Evolutionary conservation across 2,113 vertebrate genomes (phyloP), one percentile per base, ranked within the genome.

Genomic region (Tringa solitaria): DNA sequence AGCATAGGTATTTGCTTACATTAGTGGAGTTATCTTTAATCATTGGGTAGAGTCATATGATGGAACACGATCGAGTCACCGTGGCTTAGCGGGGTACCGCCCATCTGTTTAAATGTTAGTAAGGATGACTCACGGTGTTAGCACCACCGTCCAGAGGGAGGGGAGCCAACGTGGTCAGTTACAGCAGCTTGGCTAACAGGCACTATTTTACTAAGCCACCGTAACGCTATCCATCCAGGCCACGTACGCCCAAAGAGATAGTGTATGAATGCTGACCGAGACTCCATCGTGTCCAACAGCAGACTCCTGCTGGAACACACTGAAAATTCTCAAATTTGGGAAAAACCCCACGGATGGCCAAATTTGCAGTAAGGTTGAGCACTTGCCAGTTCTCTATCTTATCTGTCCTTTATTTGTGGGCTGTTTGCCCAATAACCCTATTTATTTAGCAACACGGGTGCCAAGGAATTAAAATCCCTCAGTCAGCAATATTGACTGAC

Each of bases 21-120:
- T 89, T 84, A 41, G 56, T 41, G 48, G 83, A 82, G n/a, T 89
- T 96, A 67, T 84, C 92, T 93, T 90, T 94, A 90, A 89, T 90
- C 14, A 2, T 91, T 84, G 91, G 56, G 30, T 26, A 82, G 56
- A 78, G 77, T 87, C 93, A 76, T 48, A 43, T 84, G 93, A 91
- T 79, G 89, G 96, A 95, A 90, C 43, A 91, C 27, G 89, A 82
- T 94, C 26, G 8, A 95, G 87, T 96, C 94, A 87, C 65, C 48
- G 2, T 17, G 84, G 87, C 87, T 89, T 96, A 89, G 89, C 35
- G 2, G 91, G 84, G 80, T 81, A 78, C 95, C 87, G 16, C 95
- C 96, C 95, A 56, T 96, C 93, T 92, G 93, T 61, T 81, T 84
- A 87, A 95, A 92, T 84, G 91, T 91, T 95, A 72, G 43, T 78